Evolutionary conservation across 2,797 vertebrate species (phyloP).

Genomic region (Amphiprion clarkii): DNA sequence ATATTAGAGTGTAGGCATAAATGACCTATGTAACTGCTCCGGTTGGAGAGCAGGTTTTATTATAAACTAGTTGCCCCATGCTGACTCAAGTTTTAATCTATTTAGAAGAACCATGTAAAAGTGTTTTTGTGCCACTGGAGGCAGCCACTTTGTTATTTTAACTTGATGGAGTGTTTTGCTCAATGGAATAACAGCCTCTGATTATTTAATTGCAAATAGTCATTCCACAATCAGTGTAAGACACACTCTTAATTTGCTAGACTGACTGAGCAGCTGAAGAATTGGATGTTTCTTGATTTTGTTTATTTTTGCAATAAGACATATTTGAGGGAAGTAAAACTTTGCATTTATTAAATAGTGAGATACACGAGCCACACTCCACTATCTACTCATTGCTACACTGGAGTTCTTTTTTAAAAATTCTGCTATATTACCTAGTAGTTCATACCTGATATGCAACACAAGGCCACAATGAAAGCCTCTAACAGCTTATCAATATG

Average conservation of each 20-base stretch:
- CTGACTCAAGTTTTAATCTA: constrained; percentile 8
- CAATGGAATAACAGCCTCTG: constrained; percentile 27
- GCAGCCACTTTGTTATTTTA: constrained; percentile 11
- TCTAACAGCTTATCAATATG: background rate
- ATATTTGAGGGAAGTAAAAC: constrained; percentile 22
- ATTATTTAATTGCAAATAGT: constrained; percentile 26
- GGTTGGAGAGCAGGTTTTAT: background rate
- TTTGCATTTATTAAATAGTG: constrained; percentile 13
- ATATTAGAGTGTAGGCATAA: too few species aligned
- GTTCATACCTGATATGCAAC: background rate
- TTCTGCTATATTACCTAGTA: background rate
- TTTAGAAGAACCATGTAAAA: constrained; percentile 11
- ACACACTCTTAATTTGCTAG: background rate
- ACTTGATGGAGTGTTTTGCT: constrained; percentile 11
- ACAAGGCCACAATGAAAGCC: background rate
- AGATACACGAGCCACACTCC: constrained; percentile 14
- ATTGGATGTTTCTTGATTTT: constrained; percentile 10
- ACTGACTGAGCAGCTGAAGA: constrained; percentile 3
- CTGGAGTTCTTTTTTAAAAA: background rate
- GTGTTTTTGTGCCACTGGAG: background rate
- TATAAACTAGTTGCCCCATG: background rate
- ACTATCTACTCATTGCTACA: background rate
- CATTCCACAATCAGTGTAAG: constrained; percentile 12
- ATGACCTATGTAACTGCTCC: background rate
- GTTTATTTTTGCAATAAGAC: constrained; percentile 3